Evolutionary conservation across 1,140 invertebrate genomes (phyloP).

Genomic region (Chionoecetes opilio): DNA sequence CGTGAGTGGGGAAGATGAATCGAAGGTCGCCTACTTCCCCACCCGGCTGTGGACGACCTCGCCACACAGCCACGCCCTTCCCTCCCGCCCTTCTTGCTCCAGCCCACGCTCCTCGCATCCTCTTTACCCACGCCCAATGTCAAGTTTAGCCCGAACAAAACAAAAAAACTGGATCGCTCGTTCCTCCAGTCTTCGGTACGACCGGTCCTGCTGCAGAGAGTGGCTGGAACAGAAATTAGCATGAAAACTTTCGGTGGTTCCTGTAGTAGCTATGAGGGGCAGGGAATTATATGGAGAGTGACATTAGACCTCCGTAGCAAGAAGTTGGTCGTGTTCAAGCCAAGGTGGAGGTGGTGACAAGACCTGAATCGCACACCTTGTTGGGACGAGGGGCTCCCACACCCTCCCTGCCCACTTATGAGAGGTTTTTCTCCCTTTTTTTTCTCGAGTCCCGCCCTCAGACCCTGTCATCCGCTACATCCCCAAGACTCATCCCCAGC

Average conservation of each 20-base stretch:
- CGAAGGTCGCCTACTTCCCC: constrained; percentile 41
- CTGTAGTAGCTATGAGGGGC: too few relatives aligned
- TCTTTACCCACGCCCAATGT: constrained; percentile 30
- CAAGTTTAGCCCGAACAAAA: constrained; percentile 38
- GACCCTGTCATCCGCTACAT: not conserved
- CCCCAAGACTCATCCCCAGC: not conserved
- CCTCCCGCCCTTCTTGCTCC: constrained; percentile 32
- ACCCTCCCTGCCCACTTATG: not conserved
- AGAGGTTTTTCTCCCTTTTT: not conserved
- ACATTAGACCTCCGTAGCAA: not conserved
- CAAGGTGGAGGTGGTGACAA: not conserved
- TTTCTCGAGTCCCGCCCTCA: not conserved
- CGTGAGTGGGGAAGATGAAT: constrained; percentile 12
- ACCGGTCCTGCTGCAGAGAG: not conserved
- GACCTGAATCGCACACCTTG: not conserved
- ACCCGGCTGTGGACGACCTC: constrained; percentile 9
- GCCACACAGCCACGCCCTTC: constrained; percentile 44
- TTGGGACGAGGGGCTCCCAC: not conserved
- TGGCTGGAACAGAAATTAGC: too few relatives aligned
- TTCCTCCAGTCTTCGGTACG: not conserved
- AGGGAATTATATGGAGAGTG: not conserved
- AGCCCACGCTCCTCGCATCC: constrained; percentile 32
- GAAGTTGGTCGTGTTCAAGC: not conserved
- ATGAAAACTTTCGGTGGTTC: too few relatives aligned
- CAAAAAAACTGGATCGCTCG: not conserved